These are phyloP conservation scores for Ptyas mucosa DNA, from an alignment of 2,113 vertebrate genomes.

Conservation along the genomic window DNA sequence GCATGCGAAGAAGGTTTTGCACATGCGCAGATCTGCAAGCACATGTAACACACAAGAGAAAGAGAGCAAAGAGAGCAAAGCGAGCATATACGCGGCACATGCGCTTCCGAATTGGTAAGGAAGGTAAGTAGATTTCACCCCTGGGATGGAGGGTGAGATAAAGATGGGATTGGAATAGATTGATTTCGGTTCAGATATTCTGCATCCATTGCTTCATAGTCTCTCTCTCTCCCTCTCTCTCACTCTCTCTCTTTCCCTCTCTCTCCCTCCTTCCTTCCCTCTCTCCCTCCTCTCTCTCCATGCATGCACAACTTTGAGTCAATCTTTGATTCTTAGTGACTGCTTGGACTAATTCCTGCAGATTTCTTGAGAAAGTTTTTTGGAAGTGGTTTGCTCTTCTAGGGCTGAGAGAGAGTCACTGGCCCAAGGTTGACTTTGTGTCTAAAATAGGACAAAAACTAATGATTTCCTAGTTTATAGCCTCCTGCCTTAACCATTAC, in stretches of 20 bases:
- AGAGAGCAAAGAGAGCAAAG: no score
- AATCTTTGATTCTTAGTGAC: background rate
- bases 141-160: background rate
- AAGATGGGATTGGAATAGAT: background rate
- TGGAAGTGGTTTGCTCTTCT: background rate
- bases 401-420: background rate
- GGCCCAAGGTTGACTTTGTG: background rate
- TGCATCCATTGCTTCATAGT: background rate
- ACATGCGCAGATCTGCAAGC: no score
- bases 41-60: no score
- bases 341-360: background rate
- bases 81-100: no score
- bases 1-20: no score
- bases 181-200: background rate
- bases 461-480: background rate
- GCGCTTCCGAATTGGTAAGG: no score
- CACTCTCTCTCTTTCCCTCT: no score
- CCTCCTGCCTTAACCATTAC: background rate
- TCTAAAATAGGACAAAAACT: background rate
- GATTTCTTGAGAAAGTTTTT: background rate
- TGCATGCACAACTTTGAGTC: background rate
- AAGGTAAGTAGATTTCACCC: no score
- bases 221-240: background rate
- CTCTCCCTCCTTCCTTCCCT: no score
- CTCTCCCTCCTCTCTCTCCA: no score